phyloP scores from a whole-genome alignment of 2,888 invertebrate genomes.

The Microchrysa polita region DNA sequence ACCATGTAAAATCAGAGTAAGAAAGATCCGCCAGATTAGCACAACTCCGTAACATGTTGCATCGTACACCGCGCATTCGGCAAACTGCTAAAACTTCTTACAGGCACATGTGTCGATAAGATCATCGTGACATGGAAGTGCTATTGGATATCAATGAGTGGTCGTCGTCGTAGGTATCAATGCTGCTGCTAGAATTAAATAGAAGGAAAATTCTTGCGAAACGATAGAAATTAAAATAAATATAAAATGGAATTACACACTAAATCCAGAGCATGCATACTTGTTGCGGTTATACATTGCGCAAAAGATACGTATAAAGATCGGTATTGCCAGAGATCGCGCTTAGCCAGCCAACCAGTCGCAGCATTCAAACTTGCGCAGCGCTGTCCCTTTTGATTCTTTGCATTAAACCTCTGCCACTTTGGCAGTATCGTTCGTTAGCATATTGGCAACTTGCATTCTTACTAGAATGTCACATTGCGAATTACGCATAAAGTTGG shows the following conservation, averaged over 20 bases:
- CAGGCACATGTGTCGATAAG: conserved; percentile 19
- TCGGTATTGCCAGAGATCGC: neutral
- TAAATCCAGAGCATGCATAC: conserved; percentile 33
- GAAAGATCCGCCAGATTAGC: conserved; percentile 37
- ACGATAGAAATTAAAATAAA: conserved; percentile 41
- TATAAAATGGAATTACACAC: conserved; percentile 36
- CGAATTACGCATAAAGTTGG: conserved; percentile 50
- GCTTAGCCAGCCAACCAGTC: neutral
- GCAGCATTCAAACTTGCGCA: neutral
- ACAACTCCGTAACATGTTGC: conserved; percentile 14
- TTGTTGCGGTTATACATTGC: conserved; percentile 11
- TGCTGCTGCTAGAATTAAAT: conserved; percentile 40
- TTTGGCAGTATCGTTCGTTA: conserved; percentile 35
- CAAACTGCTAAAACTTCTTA: conserved; percentile 1
- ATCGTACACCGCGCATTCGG: conserved; percentile 7
- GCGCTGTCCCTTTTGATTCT: too few relatives aligned
- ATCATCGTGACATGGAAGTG: conserved; percentile 38
- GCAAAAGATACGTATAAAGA: conserved; percentile 19
- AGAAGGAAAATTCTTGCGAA: conserved; percentile 31
- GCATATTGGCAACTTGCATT: conserved; percentile 34
- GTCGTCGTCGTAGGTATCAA: conserved; percentile 38
- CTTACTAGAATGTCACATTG: conserved; percentile 45
- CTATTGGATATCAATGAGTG: conserved; percentile 38
- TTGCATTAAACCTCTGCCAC: neutral
- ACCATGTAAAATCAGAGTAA: conserved; percentile 37